Percentiles rank a stretch among this genome's conserved stretches.
Evolutionary conservation across 2,797 vertebrate species (phyloP).

Genomic region (Clamator glandarius): DNA sequence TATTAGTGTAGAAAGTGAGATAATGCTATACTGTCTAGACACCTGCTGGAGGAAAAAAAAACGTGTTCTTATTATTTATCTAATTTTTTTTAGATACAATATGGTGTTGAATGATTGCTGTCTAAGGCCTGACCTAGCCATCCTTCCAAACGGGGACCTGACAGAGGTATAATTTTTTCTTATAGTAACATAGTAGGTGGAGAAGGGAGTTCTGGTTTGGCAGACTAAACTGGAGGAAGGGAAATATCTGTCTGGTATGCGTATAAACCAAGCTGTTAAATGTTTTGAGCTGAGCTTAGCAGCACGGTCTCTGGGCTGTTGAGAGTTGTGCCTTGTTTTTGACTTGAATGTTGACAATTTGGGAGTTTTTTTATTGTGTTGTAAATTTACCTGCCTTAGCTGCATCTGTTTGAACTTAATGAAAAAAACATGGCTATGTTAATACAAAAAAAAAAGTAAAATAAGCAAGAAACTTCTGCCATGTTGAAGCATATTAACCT

Average conservation of each 20-base stretch:
- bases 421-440: neutral
- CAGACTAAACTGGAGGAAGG: neutral
- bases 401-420: neutral
- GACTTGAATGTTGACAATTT: neutral
- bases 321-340: neutral
- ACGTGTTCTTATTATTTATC: neutral
- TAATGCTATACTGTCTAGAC: neutral
- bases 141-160: slow-evolving; percentile 88
- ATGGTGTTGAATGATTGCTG: slow-evolving; percentile 88
- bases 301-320: neutral
- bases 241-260: neutral
- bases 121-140: slow-evolving; percentile 87
- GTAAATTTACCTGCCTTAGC: neutral
- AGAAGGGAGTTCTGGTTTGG: neutral
- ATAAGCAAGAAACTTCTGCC: neutral
- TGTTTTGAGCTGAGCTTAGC: neutral
- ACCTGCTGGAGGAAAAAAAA: neutral
- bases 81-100: slow-evolving; percentile 83
- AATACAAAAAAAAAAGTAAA: neutral
- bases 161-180: slow-evolving; percentile 84
- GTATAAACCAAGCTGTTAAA: neutral
- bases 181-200: neutral
- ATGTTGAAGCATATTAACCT: neutral
- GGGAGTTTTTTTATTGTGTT: neutral
- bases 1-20: neutral